These are phyloP conservation scores for Sialis fuliginosa DNA, from an alignment of 2,888 invertebrate species.

Conservation along the genomic window DNA sequence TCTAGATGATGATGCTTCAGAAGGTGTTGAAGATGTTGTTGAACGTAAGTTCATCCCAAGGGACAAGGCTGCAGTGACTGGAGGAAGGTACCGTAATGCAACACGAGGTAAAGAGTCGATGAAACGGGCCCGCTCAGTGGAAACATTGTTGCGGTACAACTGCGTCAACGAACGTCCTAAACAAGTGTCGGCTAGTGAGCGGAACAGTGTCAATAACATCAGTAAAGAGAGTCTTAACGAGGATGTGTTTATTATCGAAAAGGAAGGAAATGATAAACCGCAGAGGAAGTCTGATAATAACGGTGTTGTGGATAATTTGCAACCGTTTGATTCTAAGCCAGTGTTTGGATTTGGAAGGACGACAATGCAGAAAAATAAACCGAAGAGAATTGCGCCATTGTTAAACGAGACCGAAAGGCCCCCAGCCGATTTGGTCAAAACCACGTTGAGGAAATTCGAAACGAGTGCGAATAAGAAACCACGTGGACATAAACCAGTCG, in stretches of 20 bases:
- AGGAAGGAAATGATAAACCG: conserved; percentile 17
- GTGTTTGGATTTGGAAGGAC: neutral
- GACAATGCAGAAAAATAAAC: conserved; percentile 27
- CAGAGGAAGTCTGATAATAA: conserved; percentile 14
- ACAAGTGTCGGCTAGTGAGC: conserved; percentile 9
- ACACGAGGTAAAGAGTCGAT: conserved; percentile 40
- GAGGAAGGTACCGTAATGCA: conserved; percentile 30
- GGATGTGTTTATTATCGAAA: conserved; percentile 27
- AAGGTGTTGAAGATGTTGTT: conserved; percentile 9
- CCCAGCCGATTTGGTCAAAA: conserved; percentile 76
- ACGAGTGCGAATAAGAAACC: conserved; percentile 36
- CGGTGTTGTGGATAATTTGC: conserved; percentile 5
- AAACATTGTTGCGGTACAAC: conserved; percentile 56
- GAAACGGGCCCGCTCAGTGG: conserved; percentile 74
- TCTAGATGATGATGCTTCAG: conserved; percentile 43
- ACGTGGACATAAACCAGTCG: conserved; percentile 31
- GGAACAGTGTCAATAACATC: conserved; percentile 13
- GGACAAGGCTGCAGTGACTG: conserved; percentile 3
- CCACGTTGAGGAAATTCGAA: conserved; percentile 73
- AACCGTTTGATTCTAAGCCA: conserved; percentile 1
- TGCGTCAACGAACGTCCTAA: conserved; percentile 9
- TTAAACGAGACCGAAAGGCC: conserved; percentile 64
- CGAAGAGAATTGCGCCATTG: conserved; percentile 42
- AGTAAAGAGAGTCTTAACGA: conserved; percentile 27
- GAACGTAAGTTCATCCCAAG: conserved; percentile 14